Base-by-base conservation (phyloP, 2,888 invertebrate genomes). In the Barypeithes pellucidus region DNA sequence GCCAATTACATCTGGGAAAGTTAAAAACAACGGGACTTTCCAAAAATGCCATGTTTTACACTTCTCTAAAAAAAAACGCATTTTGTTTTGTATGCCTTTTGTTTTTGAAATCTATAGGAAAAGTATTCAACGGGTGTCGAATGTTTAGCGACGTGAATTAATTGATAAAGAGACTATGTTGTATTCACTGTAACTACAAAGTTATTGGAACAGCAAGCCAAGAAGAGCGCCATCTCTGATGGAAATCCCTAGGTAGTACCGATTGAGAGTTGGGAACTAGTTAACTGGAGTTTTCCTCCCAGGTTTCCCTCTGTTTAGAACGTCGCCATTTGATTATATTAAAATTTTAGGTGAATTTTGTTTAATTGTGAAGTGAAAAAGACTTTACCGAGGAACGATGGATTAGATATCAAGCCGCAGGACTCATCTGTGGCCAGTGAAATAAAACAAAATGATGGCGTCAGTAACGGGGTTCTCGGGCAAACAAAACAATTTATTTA, bases 251-350 rank as follows among this genome's bases (percentile, higher is more conserved):
- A 74, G 39, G 47, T 50, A 67, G 18, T 71, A 71, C 66, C 70
- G 70, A 74, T 67, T 67, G 75, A 75, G 74, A 72, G 50, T 12
- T 41, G 18, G 81, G 81, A 83, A 81, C 82, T 84, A 83, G 82
- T 82, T 84, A 84, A 84, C 84, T 84, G 84, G 84, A 85, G 85
- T 85, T 86, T 85, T 84, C 83, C 84, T 86, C 85, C 84, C 84
- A 84, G 84, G 82, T 83, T 85, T 85, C 84, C 84, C 84, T 84
- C 81, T 83, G 84, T 85, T 86, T 85, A 83, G 84, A 79, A 84
- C 84, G 84, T 85, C 85, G 84, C 85, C 84, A 86, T 86, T 86
- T 83, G 84, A 83, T 84, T 84, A 81, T 81, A 84, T 84, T 83
- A 83, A 82, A 77, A 65, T 77, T 77, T 76, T 45, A 69, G 66